phyloP scores from a whole-genome alignment of 2,888 invertebrate species.

The Crematogaster levior region DNA sequence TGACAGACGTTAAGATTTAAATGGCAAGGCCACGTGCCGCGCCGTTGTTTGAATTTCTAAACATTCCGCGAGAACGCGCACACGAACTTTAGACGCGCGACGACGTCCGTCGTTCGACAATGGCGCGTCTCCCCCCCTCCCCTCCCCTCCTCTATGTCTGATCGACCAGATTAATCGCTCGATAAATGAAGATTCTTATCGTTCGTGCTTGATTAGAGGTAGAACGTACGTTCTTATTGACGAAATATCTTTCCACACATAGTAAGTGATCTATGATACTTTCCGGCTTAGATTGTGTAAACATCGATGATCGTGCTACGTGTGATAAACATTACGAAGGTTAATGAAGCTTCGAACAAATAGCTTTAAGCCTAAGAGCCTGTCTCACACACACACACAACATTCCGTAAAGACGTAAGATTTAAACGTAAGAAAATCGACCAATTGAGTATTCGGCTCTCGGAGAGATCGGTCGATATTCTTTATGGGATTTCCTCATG shows the following conservation, averaged over 20 bases:
- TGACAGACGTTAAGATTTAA: constrained; percentile 68
- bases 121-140: too few species aligned
- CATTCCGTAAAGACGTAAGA: too few species aligned
- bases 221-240: background rate
- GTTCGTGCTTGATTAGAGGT: background rate
- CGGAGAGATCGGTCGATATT: too few species aligned
- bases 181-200: constrained; percentile 19
- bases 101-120: background rate
- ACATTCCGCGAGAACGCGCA: constrained; percentile 28
- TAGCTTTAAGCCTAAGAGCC: too few species aligned
- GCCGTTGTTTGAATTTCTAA: constrained; percentile 61
- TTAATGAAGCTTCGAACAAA: constrained; percentile 2
- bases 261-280: background rate
- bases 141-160: fast-evolving
- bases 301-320: background rate
- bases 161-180: background rate
- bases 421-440: too few species aligned
- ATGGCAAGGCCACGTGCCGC: constrained; percentile 70
- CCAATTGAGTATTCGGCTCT: too few species aligned
- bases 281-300: constrained; percentile 13
- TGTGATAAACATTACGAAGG: constrained; percentile 21
- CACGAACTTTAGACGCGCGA: constrained; percentile 14
- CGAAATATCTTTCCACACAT: background rate
- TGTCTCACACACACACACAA: too few species aligned
- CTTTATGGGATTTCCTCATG: too few species aligned